Conservation (phyloP, 1,140 invertebrate species). For the Akabosia matsudoensis region DNA sequence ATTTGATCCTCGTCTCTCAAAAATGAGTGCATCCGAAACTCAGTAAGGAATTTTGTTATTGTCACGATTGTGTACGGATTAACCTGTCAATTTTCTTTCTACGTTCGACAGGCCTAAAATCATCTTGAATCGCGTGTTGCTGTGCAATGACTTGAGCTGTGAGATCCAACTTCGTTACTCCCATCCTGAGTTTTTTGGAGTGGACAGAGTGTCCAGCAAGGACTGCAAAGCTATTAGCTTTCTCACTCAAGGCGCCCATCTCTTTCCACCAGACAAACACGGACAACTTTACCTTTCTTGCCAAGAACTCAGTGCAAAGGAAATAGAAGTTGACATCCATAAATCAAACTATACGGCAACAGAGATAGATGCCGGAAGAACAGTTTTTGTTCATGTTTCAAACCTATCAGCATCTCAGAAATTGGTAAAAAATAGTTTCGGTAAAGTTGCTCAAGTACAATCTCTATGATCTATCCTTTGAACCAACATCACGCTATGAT, state of each 20-base stretch:
- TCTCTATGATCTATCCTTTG: too few species aligned
- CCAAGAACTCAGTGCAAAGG: background rate
- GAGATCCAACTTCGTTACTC: slow-evolving; percentile 12
- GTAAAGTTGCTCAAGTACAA: too few species aligned
- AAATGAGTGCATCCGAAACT: background rate
- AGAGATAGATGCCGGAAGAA: background rate
- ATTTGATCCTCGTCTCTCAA: slow-evolving; percentile 7
- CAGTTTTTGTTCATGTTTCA: slow-evolving; percentile 30
- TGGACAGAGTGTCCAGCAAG: background rate
- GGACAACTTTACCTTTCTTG: background rate
- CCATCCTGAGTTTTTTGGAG: background rate
- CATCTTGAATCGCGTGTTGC: slow-evolving; percentile 19
- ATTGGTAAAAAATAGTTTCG: slow-evolving; percentile 32
- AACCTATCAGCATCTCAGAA: slow-evolving; percentile 32
- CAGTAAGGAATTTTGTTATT: too few species aligned
- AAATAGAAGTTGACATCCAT: slow-evolving; percentile 4
- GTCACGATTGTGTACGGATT: too few species aligned
- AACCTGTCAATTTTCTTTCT: slow-evolving; percentile 1
- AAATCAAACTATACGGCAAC: background rate
- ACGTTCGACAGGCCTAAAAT: slow-evolving; percentile 15
- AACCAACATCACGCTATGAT: background rate
- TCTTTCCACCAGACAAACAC: background rate
- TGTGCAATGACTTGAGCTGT: slow-evolving; percentile 31
- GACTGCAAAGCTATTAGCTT: background rate
- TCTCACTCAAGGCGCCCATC: background rate